Base-by-base conservation (phyloP, 2,113 vertebrate species). In the Aix galericulata region DNA sequence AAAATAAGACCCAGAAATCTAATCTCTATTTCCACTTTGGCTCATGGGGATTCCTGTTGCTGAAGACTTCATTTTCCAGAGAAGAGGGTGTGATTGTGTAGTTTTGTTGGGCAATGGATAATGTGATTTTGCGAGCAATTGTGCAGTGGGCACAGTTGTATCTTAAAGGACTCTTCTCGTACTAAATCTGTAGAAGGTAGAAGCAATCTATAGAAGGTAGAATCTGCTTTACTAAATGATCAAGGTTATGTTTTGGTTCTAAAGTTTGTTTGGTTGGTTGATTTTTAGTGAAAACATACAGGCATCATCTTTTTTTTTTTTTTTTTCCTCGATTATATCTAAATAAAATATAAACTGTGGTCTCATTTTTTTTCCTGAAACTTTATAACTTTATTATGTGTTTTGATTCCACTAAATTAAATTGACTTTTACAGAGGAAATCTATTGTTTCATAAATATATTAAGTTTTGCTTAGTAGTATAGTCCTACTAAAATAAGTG, bases 301-400 rank as follows among this genome's bases (percentile, higher is more conserved):
- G 2, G 2, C 1, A 66, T 82, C 67, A 40, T 40, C 40, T 17
- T 46, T 46, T 46, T 46, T 46, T 46, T 46, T 46, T 46, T 46
- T 18, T 46, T 20, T 46, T 44, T 18, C 44, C 18, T 18, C 20
- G 44, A 20, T 17, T 60, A 40, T 69, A 16, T 72, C 29, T 78
- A 85, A 64, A 46, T 3, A 63, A 55, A 8, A 1, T 48, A 50
- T 7, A 46, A 76, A 52, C 36, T 36, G 0, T 1, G 46, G 46
- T 46, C 20, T 46, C 20, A 21, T 44, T 44, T 17, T 46, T 9
- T 58, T 2, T 3, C 0, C 3, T 0, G 20, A 46, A 42, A 48
- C 1, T 0, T 31, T n/a, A 23, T 23, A 42, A 48, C 1, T 0
- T 31, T n/a, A 23, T 23, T 1, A 40, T 12, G 1, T 13, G 17